A percentile compares a stretch with the other conserved stretches of the same genome.
Evolutionary conservation across 2,113 vertebrate genomes (phyloP).

Genomic region (Saimiri boliviensis): DNA sequence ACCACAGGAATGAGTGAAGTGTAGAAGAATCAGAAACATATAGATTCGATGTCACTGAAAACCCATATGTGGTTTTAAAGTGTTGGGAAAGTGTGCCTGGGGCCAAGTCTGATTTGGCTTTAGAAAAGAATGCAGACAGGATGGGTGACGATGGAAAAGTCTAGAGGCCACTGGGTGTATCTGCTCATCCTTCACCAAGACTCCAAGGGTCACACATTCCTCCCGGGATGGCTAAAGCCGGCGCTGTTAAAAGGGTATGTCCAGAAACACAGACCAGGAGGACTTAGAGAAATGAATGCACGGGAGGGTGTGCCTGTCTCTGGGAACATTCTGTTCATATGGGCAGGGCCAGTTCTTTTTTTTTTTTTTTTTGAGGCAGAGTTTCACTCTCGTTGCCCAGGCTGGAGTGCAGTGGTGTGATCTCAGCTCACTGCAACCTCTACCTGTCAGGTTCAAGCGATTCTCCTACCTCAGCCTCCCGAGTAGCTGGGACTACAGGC

Average conservation of each 20-base stretch:
- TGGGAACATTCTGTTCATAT: not conserved
- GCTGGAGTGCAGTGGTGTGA: no score
- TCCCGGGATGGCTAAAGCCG: not conserved
- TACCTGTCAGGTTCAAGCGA: no score
- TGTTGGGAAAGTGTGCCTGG: slow-evolving; percentile 24
- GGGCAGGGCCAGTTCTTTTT: not conserved
- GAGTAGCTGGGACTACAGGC: no score
- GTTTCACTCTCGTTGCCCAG: no score
- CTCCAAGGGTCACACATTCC: not conserved
- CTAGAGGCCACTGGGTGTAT: not conserved
- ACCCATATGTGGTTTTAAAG: slow-evolving; percentile 27
- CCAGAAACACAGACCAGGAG: not conserved
- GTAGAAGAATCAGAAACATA: slow-evolving; percentile 55
- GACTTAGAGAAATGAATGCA: not conserved
- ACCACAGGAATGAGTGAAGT: slow-evolving; percentile 16
- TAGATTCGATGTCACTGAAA: slow-evolving; percentile 55
- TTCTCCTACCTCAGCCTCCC: no score
- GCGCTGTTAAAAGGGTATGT: not conserved
- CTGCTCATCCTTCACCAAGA: not conserved
- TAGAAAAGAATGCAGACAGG: not conserved
- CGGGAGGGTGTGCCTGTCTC: not conserved
- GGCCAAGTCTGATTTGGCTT: slow-evolving; percentile 29
- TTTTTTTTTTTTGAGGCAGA: no score
- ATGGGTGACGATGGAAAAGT: not conserved
- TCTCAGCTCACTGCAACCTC: no score